Base-by-base conservation (phyloP, 2,888 invertebrate species). In the Nomada flava region DNA sequence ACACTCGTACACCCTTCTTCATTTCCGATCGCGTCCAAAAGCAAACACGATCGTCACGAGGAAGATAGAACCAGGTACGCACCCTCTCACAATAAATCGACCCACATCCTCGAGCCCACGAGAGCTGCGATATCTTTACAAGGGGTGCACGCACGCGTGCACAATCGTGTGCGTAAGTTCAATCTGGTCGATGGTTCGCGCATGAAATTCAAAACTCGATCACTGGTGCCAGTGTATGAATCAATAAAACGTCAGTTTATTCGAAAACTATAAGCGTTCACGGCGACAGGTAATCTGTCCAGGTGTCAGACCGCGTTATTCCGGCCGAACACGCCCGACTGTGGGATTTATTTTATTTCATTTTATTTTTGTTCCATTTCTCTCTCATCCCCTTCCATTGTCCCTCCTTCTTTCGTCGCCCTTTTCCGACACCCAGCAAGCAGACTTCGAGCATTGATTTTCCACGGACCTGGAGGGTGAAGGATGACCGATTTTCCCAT, bases 241-340 rank as follows among this genome's bases (percentile, higher is more conserved):
- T 76, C 76, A 76, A 76, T 76, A 76, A 76, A 69, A 63, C 62
- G 47, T 63, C 70, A 55, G 29, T 76, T 76, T 76, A 77, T 73
- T 73, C 67, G 60, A 20, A 52, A 68, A 78, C 73, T 67, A 67
- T 78, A 73, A 78, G 47, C 44, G 53, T 44, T 29, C 20, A 20
- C 44, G 65, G n/a, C 60, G 77, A 65, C 73, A 62, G 67, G 62
- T 78, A 73, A 78, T 78, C 77, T 68, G 53, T 78, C 60, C 64
- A 60, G 64, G 52, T 65, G 72, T 64, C 64, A 60, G 13, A 1
- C 26, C 26, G 36, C 29, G 76, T 77, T 77, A 72, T 52, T 65
- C 52, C 72, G 23, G 64, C 59, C 47, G 50, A 72, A 76, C 26
- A 23, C 44, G n/a, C 13, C 23, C 13, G n/a, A 18, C 11, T 20